Percentiles rank a stretch among this genome's conserved stretches.
Evolutionary conservation across 2,888 invertebrate genomes (phyloP).

Genomic region (Scaptomyza polygonia): DNA sequence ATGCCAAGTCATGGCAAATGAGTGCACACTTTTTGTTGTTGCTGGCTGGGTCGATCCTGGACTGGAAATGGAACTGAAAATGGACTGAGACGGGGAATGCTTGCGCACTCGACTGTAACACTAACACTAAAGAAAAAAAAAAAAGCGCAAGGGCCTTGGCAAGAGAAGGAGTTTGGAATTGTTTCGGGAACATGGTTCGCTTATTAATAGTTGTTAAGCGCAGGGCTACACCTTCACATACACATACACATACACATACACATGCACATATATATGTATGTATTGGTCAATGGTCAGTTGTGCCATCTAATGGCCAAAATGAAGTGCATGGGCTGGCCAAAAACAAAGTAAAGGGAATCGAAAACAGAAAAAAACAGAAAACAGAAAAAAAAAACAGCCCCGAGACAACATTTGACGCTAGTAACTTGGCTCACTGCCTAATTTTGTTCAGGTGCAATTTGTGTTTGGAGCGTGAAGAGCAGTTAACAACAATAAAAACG

Average conservation of each 20-base stretch:
- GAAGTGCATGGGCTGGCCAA: slow-evolving; percentile 37
- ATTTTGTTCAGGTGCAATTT: slow-evolving; percentile 84
- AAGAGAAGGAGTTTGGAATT: slow-evolving; percentile 5
- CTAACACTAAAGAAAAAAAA: no score
- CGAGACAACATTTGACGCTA: slow-evolving; percentile 2
- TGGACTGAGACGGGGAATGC: slow-evolving; percentile 30
- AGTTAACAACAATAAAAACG: slow-evolving; percentile 28
- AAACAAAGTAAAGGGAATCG: background rate
- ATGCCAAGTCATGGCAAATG: slow-evolving; percentile 78
- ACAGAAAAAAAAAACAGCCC: slow-evolving; percentile 16
- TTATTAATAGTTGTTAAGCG: slow-evolving; percentile 82
- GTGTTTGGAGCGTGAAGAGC: slow-evolving; percentile 77
- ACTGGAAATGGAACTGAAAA: slow-evolving; percentile 39
- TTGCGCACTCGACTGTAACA: slow-evolving; percentile 69
- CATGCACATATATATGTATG: background rate
- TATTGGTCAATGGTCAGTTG: slow-evolving; percentile 51
- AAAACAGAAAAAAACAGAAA: background rate
- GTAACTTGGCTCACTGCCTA: slow-evolving; percentile 56
- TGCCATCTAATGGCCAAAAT: slow-evolving; percentile 69
- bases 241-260: background rate
- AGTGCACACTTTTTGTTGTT: slow-evolving; percentile 60
- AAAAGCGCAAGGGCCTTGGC: slow-evolving; percentile 52
- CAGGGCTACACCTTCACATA: slow-evolving; percentile 70
- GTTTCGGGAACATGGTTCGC: slow-evolving; percentile 46
- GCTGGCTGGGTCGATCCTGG: slow-evolving; percentile 40